Evolutionary conservation across 2,113 vertebrate species (phyloP).

Genomic region (Pygoscelis antarcticus): DNA sequence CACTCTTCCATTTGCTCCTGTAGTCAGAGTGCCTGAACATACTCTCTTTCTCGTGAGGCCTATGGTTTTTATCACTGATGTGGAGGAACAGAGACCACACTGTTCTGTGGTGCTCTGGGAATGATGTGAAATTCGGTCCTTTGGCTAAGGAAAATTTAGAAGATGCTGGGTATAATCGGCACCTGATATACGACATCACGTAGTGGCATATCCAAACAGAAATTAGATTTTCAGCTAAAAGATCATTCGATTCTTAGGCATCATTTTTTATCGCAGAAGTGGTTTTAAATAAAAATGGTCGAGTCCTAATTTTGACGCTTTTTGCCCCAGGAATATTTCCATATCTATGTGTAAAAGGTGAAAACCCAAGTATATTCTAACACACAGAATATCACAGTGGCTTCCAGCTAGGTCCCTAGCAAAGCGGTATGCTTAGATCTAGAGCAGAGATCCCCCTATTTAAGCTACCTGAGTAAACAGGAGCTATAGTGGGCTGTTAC

Average conservation of each 20-base stretch:
- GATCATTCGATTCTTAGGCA: neutral
- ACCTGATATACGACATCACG: rapidly evolving
- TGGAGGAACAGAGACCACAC: neutral
- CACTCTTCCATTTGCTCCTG: neutral
- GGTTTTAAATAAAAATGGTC: neutral
- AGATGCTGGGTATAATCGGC: neutral
- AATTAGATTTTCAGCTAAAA: neutral
- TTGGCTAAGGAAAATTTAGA: neutral
- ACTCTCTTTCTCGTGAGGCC: neutral
- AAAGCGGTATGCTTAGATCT: neutral
- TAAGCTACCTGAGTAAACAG: neutral
- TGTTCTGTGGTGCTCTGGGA: neutral
- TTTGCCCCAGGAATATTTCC: neutral
- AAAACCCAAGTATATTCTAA: neutral
- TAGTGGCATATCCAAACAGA: neutral
- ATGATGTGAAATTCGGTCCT: neutral
- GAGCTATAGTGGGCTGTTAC: neutral
- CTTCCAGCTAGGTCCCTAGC: neutral
- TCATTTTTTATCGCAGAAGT: neutral
- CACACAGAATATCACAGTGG: neutral
- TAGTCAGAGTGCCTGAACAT: neutral
- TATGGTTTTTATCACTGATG: neutral
- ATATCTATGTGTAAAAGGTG: neutral
- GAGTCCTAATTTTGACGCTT: neutral
- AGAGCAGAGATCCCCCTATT: neutral